Evolutionary conservation across 1,140 invertebrate genomes (phyloP).

Genomic region (Colletes latitarsis): DNA sequence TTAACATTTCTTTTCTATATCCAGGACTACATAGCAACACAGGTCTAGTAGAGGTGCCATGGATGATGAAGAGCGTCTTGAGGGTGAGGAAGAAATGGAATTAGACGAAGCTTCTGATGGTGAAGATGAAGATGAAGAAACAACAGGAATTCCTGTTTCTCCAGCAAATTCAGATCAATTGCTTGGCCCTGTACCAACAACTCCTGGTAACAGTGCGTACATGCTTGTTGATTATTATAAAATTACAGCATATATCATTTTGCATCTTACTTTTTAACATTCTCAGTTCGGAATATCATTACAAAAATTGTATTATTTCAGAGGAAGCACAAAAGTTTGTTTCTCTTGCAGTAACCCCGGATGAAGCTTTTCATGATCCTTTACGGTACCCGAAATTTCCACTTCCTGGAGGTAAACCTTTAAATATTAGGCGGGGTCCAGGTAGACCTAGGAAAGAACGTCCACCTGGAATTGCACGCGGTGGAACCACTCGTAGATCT

Average conservation of each 20-base stretch:
- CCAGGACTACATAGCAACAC: constrained; percentile 61
- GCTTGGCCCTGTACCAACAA: constrained; percentile 69
- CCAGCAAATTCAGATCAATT: constrained; percentile 79
- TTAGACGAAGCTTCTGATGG: constrained; percentile 79
- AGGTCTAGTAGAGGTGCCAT: constrained; percentile 70
- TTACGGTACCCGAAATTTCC: constrained; percentile 78
- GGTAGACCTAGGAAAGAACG: constrained; percentile 87
- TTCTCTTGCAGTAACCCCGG: constrained; percentile 73
- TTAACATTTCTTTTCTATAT: constrained; percentile 8
- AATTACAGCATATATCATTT: constrained; percentile 3
- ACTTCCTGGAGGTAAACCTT: constrained; percentile 82
- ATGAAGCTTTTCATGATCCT: constrained; percentile 78
- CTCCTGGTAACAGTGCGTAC: constrained; percentile 74
- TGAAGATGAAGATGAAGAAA: constrained; percentile 79
- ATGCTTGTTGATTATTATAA: constrained; percentile 4
- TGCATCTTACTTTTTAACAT: neutral
- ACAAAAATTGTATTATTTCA: constrained; percentile 41
- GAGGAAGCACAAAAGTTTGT: constrained; percentile 45
- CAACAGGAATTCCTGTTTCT: constrained; percentile 76
- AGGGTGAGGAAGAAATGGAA: constrained; percentile 81
- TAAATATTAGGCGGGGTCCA: constrained; percentile 85
- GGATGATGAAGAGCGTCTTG: constrained; percentile 80
- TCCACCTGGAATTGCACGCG: constrained; percentile 73
- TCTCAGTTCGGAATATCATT: neutral
- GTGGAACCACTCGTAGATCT: constrained; percentile 71